phyloP scores from a whole-genome alignment of 2,113 vertebrate genomes.

The Gopherus flavomarginatus region DNA sequence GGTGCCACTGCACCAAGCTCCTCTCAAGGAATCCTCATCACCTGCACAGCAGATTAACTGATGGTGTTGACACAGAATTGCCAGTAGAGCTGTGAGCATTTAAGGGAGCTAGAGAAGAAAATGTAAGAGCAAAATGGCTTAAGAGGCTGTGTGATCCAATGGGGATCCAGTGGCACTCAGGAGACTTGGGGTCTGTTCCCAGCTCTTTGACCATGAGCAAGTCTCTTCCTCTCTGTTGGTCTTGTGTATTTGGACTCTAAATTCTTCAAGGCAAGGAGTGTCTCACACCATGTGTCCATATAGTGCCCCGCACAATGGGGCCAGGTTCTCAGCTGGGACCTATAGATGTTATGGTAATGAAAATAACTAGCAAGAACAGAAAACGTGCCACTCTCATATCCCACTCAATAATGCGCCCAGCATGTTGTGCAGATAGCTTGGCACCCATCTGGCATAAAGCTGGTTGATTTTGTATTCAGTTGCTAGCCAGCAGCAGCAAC shows the following conservation, averaged over 20 bases:
- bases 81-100: neutral
- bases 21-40: constrained; percentile 21
- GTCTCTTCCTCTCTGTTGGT: neutral
- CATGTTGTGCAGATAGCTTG: rapidly evolving
- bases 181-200: neutral
- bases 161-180: neutral
- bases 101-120: neutral
- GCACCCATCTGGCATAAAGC: rapidly evolving
- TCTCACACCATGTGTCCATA: neutral
- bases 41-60: neutral
- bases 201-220: neutral
- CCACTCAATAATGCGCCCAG: neutral
- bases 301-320: rapidly evolving
- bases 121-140: neutral
- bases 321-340: neutral
- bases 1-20: constrained; percentile 31
- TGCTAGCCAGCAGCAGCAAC: neutral
- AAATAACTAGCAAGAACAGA: neutral
- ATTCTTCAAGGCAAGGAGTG: neutral
- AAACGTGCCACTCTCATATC: neutral
- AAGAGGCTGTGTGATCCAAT: neutral
- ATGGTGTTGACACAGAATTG: neutral
- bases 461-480: neutral
- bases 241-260: neutral
- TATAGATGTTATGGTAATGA: neutral